These are phyloP conservation scores for Pseudochromis fuscus DNA, from an alignment of 2,797 vertebrate species.

Conservation along the genomic window DNA sequence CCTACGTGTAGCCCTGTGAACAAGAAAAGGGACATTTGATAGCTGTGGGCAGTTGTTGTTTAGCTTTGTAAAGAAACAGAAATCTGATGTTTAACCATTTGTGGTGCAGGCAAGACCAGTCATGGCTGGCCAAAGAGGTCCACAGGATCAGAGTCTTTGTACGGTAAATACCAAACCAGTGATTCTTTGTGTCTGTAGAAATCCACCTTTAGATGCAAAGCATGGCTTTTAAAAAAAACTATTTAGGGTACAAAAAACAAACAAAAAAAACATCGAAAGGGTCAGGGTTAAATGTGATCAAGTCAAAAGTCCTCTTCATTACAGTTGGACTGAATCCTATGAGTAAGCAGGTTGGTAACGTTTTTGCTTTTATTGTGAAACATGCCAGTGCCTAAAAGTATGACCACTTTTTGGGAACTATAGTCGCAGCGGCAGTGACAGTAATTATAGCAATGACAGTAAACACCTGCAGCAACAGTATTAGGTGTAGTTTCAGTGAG, in stretches of 20 bases:
- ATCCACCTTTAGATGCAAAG: conserved; percentile 1
- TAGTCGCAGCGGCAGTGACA: not conserved
- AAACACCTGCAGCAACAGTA: conserved; percentile 7
- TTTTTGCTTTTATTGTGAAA: conserved; percentile 2
- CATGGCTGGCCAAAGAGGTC: not conserved
- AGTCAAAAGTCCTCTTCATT: not conserved
- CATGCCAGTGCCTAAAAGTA: conserved; percentile 4
- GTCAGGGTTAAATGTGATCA: conserved; percentile 10
- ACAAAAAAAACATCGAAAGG: too few relatives aligned
- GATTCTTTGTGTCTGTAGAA: not conserved
- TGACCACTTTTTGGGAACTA: conserved; percentile 2
- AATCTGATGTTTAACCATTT: conserved; percentile 44
- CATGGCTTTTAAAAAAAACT: not conserved
- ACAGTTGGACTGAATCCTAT: conserved; percentile 16
- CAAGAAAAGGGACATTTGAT: conserved; percentile 49
- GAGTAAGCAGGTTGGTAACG: not conserved
- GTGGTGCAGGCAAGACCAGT: conserved; percentile 28
- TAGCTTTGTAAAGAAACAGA: conserved; percentile 30
- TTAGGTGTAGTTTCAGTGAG: not conserved
- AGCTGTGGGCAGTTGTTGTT: conserved; percentile 42
- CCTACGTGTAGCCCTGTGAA: conserved; percentile 1
- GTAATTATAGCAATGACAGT: not conserved
- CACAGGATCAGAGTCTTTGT: conserved; percentile 7
- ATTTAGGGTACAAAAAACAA: not conserved
- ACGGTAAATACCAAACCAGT: not conserved